Conservation (phyloP, 2,888 invertebrate genomes). For the Acleris sparsana region DNA sequence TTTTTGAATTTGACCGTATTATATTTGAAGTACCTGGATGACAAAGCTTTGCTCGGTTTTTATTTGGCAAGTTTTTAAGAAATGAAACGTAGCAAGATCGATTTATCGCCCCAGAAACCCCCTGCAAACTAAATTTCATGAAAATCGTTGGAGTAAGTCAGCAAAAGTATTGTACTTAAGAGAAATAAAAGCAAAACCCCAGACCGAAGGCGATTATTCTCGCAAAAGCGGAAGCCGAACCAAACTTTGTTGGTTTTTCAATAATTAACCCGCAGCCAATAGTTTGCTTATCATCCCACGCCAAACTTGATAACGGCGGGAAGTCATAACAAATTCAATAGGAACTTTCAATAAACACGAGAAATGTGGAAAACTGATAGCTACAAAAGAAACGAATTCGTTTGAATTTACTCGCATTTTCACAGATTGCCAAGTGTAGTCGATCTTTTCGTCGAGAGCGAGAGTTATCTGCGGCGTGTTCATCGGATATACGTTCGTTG, state of each 20-base stretch:
- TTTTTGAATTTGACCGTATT: no score
- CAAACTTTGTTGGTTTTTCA: slow-evolving; percentile 33
- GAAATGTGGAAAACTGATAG: slow-evolving; percentile 9
- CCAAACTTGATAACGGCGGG: slow-evolving; percentile 2
- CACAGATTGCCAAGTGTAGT: slow-evolving; percentile 18
- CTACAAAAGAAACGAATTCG: slow-evolving; percentile 7
- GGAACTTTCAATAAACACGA: slow-evolving; percentile 17
- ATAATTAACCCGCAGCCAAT: slow-evolving; percentile 29
- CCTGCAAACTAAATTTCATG: no score
- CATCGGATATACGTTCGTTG: slow-evolving; percentile 50
- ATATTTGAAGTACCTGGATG: no score
- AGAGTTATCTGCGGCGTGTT: slow-evolving; percentile 41
- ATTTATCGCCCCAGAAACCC: no score
- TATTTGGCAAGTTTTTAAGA: no score
- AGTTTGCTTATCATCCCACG: slow-evolving; percentile 16
- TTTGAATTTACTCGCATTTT: slow-evolving; percentile 4
- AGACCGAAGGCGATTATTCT: slow-evolving; percentile 30
- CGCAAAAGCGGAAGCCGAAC: slow-evolving; percentile 28
- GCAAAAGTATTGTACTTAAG: slow-evolving; percentile 24
- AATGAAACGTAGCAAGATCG: no score
- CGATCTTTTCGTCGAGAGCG: slow-evolving; percentile 19
- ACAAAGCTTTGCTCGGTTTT: no score
- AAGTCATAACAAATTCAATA: slow-evolving; percentile 10
- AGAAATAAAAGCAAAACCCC: slow-evolving; percentile 32
- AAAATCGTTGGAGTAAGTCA: no score